These are phyloP conservation scores for Macrosteles quadrilineatus DNA, from an alignment of 1,140 invertebrate species.

Conservation along the genomic window DNA sequence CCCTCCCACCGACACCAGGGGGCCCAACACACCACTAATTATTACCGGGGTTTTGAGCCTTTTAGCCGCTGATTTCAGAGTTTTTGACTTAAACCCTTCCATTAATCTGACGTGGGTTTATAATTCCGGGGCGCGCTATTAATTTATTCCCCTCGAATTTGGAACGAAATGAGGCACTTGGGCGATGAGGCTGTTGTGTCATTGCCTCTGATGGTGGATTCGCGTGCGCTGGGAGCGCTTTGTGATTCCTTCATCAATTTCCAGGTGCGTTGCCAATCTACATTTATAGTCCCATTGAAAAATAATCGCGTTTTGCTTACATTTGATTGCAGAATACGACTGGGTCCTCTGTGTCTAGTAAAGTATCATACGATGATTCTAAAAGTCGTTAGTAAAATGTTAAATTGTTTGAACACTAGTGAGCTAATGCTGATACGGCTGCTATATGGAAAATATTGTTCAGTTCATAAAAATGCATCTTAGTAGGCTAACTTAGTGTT, in stretches of 20 bases:
- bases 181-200: not conserved
- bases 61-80: slow-evolving; percentile 10
- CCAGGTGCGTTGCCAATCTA: not conserved
- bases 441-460: no score
- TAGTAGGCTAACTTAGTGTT: no score
- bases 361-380: no score
- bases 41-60: not conserved
- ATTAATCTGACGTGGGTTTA: not conserved
- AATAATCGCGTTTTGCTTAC: no score
- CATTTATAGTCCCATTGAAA: no score
- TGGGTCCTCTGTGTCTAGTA: no score
- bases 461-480: no score
- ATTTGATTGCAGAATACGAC: no score
- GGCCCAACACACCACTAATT: not conserved
- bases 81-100: slow-evolving; percentile 6
- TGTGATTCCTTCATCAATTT: not conserved
- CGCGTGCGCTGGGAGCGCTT: not conserved
- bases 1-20: not conserved
- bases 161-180: not conserved
- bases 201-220: not conserved
- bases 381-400: no score
- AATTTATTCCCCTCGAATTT: not conserved
- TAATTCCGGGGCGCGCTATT: slow-evolving; percentile 4
- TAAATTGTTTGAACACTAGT: no score
- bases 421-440: no score